Conservation (phyloP, 2,113 vertebrate genomes). For the Varanus salvator region DNA sequence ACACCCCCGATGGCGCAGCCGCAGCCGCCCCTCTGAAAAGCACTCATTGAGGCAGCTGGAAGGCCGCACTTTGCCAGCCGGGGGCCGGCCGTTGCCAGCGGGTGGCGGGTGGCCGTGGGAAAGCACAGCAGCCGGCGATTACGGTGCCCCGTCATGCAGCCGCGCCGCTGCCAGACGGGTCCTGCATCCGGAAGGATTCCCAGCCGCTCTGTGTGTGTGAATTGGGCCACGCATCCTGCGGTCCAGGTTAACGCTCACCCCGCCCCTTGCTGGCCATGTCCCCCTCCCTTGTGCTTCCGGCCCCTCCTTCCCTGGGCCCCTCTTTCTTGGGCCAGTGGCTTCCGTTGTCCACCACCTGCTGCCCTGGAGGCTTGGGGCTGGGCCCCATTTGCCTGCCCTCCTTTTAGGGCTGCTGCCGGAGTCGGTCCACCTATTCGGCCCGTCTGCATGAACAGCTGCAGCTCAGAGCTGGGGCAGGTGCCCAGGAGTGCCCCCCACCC, state of each 20-base stretch:
- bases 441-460: no score
- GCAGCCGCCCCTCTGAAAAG: neutral
- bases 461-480: no score
- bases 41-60: slow-evolving; percentile 8
- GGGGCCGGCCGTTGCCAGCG: neutral
- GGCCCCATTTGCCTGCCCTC: neutral
- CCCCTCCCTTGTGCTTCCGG: neutral
- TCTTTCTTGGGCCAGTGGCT: no score
- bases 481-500: no score
- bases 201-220: no score
- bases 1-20: rapidly evolving
- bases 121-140: neutral
- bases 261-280: neutral
- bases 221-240: no score
- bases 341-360: no score
- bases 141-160: neutral
- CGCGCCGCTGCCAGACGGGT: no score
- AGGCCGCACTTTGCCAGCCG: neutral
- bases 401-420: neutral
- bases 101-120: neutral
- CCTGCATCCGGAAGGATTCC: neutral
- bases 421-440: no score
- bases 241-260: neutral
- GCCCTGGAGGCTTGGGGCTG: no score
- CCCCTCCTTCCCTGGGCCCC: neutral